phyloP scores from a whole-genome alignment of 2,888 invertebrate genomes.

The Steinernema scapterisci region DNA sequence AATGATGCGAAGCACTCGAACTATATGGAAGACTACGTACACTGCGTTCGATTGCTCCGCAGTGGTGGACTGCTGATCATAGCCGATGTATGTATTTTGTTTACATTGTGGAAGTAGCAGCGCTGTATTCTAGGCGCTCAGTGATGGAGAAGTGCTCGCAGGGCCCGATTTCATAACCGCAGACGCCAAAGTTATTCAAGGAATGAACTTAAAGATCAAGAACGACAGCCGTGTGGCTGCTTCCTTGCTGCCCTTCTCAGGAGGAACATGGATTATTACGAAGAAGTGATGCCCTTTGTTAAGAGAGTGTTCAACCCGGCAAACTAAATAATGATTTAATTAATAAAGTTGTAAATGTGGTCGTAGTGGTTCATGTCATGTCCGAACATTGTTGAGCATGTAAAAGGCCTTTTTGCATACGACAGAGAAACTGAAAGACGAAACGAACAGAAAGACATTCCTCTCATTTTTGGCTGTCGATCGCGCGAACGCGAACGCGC shows the following conservation, averaged over 20 bases:
- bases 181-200: slow-evolving; percentile 48
- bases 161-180: slow-evolving; percentile 48
- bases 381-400: neutral
- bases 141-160: slow-evolving; percentile 50
- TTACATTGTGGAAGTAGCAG: neutral
- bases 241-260: slow-evolving; percentile 36
- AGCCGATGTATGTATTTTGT: slow-evolving; percentile 63
- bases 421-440: neutral
- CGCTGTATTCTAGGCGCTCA: slow-evolving; percentile 42
- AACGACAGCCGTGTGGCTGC: slow-evolving; percentile 46
- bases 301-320: neutral
- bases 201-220: slow-evolving; percentile 52
- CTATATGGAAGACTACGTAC: slow-evolving; percentile 68
- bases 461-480: slow-evolving; percentile 26
- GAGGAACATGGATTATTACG: slow-evolving; percentile 55
- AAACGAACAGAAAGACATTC: slow-evolving; percentile 26
- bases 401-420: neutral
- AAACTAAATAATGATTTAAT: neutral
- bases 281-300: slow-evolving; percentile 39
- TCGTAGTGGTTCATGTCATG: neutral
- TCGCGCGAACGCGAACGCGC: slow-evolving; percentile 10
- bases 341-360: neutral
- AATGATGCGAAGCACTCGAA: slow-evolving; percentile 67
- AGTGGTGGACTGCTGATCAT: slow-evolving; percentile 68
- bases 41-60: slow-evolving; percentile 66